Base-by-base conservation (phyloP, 2,113 vertebrate species). In the Carollia perspicillata region DNA sequence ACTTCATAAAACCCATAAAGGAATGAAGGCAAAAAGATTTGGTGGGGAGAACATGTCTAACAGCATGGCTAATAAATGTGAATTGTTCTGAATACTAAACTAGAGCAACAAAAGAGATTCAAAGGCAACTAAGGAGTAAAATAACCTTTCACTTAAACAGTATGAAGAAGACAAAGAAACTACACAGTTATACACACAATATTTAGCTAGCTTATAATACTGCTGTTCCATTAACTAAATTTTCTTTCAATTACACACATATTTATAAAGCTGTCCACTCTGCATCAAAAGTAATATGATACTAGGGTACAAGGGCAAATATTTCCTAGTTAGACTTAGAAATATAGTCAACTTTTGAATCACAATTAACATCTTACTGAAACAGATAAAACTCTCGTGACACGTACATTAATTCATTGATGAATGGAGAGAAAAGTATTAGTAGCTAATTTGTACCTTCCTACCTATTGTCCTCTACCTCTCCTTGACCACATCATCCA, bases 351-450 rank as follows among this genome's bases (percentile, higher is more conserved):
- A 89, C 23, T 88, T 95, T 60, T 35, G 72, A 94, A 83, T 89
- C 78, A 90, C 83, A 94, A 93, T 94, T 89, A 94, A 42, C 63
- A 93, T 79, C 71, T 88, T 78, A 72, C 72, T 80, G 96, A 95
- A 90, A 93, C 0, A 94, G 71, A 92, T 65, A 77, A 75, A 93
- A 85, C 26, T 69, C 85, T 47, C n/a, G 47, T 74, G 89, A 90
- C 77, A 94, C 20, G 8, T n/a, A 77, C 20, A 92, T 35, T 95
- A 95, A 83, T 55, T 90, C 71, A 81, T 12, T 96, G 94, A 92
- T 75, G 65, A 95, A 90, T 51, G 26, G 84, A 90, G 84, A 90
- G 47, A 28, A 77, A 95, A 97, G 40, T 69, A 88, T 85, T 69
- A 95, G 68, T 3, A 81, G 84, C 68, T 86, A 65, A 85, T 89